Conservation (phyloP, 2,888 invertebrate genomes). For the Euclidia mi region DNA sequence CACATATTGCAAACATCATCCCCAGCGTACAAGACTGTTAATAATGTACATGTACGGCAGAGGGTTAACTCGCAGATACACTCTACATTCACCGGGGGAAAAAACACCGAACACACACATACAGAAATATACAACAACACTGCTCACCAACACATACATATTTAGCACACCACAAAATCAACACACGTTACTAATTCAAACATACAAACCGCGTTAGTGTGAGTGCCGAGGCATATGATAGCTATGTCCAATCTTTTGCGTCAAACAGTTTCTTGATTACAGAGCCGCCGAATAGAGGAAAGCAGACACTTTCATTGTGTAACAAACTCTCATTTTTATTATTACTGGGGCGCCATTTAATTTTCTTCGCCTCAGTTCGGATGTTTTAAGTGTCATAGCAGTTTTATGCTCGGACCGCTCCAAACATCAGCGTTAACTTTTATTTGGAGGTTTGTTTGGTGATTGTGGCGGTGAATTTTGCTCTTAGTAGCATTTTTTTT, state of each 20-base stretch:
- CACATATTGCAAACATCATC: too few species aligned
- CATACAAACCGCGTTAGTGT: slow-evolving; percentile 10
- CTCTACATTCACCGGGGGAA: background rate
- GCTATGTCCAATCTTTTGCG: slow-evolving; percentile 25
- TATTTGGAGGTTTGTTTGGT: slow-evolving; percentile 41
- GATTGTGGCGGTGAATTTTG: slow-evolving; percentile 29
- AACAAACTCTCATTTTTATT: slow-evolving; percentile 77
- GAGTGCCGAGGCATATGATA: slow-evolving; percentile 3
- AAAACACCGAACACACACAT: background rate
- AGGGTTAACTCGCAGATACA: too few species aligned
- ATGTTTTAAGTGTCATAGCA: slow-evolving; percentile 64
- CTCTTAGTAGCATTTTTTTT: slow-evolving; percentile 23
- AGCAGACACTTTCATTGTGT: slow-evolving; percentile 69
- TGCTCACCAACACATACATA: background rate
- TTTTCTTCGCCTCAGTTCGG: slow-evolving; percentile 70
- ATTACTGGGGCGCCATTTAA: slow-evolving; percentile 73
- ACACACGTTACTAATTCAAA: slow-evolving; percentile 1
- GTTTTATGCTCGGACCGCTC: slow-evolving; percentile 45
- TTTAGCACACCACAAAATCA: background rate
- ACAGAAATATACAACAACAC: background rate
- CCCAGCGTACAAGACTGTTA: too few species aligned
- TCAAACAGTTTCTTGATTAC: slow-evolving; percentile 16
- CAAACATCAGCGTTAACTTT: slow-evolving; percentile 47
- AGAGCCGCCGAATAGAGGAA: slow-evolving; percentile 66
- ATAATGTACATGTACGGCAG: too few species aligned